phyloP scores from a whole-genome alignment of 2,113 vertebrate species.

The Chlamydotis undulata region DNA sequence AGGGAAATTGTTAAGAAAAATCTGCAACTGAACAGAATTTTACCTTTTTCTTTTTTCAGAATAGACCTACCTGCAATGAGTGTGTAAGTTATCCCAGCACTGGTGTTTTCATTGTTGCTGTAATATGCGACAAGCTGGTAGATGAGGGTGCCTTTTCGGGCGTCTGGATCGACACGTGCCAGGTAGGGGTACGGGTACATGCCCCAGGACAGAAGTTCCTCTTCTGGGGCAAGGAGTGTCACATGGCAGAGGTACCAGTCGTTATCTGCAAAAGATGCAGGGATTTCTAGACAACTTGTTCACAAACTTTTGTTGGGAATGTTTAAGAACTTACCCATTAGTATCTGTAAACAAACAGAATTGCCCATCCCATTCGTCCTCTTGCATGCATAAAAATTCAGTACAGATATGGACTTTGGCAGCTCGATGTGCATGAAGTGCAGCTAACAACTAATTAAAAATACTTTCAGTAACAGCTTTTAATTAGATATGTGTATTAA shows the following conservation, averaged over 20 bases:
- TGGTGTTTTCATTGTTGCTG: conserved; percentile 50
- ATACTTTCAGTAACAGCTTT: not conserved
- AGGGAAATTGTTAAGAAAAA: not conserved
- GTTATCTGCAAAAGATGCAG: conserved; percentile 70
- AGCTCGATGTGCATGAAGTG: not conserved
- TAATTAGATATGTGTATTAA: not conserved
- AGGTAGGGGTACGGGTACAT: conserved; percentile 88
- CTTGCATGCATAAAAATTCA: not conserved
- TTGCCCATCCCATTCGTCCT: not conserved
- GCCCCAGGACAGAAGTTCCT: conserved; percentile 81
- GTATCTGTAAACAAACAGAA: not conserved
- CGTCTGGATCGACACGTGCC: conserved; percentile 77
- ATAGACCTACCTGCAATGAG: conserved; percentile 78
- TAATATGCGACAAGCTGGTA: conserved; percentile 76
- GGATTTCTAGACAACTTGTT: not conserved
- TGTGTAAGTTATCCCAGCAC: conserved; percentile 73
- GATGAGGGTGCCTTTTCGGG: conserved; percentile 73
- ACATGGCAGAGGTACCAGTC: conserved; percentile 87
- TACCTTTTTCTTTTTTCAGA: not conserved
- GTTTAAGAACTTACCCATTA: not conserved
- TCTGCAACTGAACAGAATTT: not conserved
- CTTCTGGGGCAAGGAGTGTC: conserved; percentile 76
- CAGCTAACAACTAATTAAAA: not conserved
- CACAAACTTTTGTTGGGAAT: not conserved
- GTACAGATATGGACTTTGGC: not conserved